Base-by-base conservation (phyloP, 2,797 vertebrate species). In the Hipposideros larvatus region DNA sequence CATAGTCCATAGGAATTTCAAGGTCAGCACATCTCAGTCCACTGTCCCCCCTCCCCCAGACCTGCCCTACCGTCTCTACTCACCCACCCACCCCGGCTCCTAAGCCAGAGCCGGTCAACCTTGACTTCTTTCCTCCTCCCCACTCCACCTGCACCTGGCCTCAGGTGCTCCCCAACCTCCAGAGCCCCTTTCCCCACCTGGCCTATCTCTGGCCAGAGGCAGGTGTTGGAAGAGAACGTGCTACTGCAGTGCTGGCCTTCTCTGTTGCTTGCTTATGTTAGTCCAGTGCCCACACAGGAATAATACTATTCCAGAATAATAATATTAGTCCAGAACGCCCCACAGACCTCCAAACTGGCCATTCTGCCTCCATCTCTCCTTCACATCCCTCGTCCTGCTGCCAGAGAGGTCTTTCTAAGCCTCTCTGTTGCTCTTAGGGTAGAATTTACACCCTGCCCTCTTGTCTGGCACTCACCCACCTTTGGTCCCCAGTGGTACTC, bases 301-400 rank as follows among this genome's bases (percentile, higher is more conserved):
- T 43, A 43, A 43, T 43, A 43, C 43, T 43, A 43, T 9, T 43
- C 43, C 6, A 43, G 43, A 43, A 43, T 43, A 43, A 43, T 43
- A 43, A 43, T 43, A 43, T 43, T 9, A 9, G 43, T 43, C 43
- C 11, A 11, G n/a, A 55, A 26, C 3, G 22, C 10, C 63, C 31
- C 59, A 2, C 24, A 31, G 7, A 3, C 16, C 59, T 78, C 55
- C 26, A 2, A 34, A 15, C 19, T 61, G 28, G 41, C 92, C 4
- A 0, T 10, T 66, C 59, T 75, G 55, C 41, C 66, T 71, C 24
- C 0, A 0, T 55, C 70, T 53, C 43, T 34, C 37, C 0, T 53
- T 22, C 34, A 13, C 28, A 26, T 13, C 59, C 18, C 53, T 43
- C 43, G 46, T 46, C 34, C 88, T 26, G 82, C 53, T 16, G 6